A percentile compares a stretch with the other conserved stretches of the same genome.
phyloP scores from a whole-genome alignment of 2,113 vertebrate species.

The Arenaria interpres region DNA sequence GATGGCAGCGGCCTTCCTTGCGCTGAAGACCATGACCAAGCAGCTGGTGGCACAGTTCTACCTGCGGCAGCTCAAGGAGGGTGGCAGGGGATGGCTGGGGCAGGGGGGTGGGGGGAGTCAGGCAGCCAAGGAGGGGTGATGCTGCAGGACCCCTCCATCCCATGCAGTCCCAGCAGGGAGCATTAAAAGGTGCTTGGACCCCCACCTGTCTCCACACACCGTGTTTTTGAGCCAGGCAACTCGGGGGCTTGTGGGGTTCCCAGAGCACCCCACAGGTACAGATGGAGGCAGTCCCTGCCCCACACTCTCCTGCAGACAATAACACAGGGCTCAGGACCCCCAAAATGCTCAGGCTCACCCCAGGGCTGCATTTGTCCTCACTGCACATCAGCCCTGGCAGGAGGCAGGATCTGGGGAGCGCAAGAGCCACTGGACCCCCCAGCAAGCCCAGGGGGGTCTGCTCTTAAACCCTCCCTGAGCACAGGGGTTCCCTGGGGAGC shows the following conservation, averaged over 20 bases:
- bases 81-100: not conserved
- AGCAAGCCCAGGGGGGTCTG: not conserved
- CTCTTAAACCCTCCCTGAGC: not conserved
- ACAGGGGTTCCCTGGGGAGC: too few relatives aligned
- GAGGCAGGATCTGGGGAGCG: not conserved
- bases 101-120: not conserved
- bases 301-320: too few relatives aligned
- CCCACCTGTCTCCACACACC: accelerated
- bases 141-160: not conserved
- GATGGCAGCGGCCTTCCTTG: constrained; percentile 74
- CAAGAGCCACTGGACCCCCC: not conserved
- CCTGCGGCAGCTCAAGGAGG: constrained; percentile 70
- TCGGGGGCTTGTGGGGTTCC: not conserved
- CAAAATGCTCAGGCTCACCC: accelerated
- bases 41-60: constrained; percentile 80
- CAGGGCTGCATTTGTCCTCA: not conserved
- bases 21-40: constrained; percentile 76
- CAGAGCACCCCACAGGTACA: accelerated
- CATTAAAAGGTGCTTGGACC: not conserved
- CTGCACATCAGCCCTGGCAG: not conserved
- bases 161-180: not conserved
- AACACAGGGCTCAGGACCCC: not conserved
- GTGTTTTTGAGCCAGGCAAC: not conserved
- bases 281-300: accelerated
- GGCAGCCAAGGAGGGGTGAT: not conserved